A percentile compares a stretch with the other conserved stretches of the same genome.
Conservation (phyloP, 1,140 invertebrate species). For the Olivierus martensii region DNA sequence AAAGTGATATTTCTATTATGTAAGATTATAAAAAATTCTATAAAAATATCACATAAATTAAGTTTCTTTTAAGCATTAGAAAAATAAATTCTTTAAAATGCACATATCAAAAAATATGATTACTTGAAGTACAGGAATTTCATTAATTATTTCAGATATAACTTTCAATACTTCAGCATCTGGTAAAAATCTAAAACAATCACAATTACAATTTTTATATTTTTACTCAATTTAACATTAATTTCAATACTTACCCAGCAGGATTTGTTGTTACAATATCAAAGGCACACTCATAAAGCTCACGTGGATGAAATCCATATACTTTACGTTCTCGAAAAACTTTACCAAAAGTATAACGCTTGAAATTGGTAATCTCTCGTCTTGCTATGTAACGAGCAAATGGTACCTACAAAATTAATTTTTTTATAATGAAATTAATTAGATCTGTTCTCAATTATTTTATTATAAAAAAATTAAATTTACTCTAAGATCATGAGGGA, state of each 20-base stretch:
- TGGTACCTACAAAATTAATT: slow-evolving; percentile 34
- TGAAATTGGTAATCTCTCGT: slow-evolving; percentile 58
- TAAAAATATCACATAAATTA: too few species aligned
- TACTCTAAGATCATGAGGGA: slow-evolving; percentile 47
- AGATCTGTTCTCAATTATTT: too few species aligned
- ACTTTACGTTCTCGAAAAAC: slow-evolving; percentile 74
- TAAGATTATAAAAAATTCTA: too few species aligned
- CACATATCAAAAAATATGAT: too few species aligned
- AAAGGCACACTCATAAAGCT: slow-evolving; percentile 81
- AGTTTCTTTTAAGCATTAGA: too few species aligned
- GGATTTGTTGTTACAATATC: slow-evolving; percentile 67
- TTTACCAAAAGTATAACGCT: slow-evolving; percentile 69
- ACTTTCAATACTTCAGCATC: slow-evolving; percentile 75
- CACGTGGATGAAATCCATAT: slow-evolving; percentile 69
- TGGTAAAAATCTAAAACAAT: slow-evolving; percentile 42
- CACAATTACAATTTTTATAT: background rate
- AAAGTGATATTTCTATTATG: too few species aligned
- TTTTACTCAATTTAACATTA: background rate
- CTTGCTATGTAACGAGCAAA: slow-evolving; percentile 72
- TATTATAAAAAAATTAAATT: slow-evolving; percentile 1
- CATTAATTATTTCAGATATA: slow-evolving; percentile 56
- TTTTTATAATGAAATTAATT: too few species aligned
- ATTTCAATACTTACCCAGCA: slow-evolving; percentile 29
- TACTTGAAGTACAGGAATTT: slow-evolving; percentile 37
- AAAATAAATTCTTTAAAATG: too few species aligned